Base-by-base conservation (phyloP, 2,797 vertebrate species). In the Leucoraja ocellata region DNA sequence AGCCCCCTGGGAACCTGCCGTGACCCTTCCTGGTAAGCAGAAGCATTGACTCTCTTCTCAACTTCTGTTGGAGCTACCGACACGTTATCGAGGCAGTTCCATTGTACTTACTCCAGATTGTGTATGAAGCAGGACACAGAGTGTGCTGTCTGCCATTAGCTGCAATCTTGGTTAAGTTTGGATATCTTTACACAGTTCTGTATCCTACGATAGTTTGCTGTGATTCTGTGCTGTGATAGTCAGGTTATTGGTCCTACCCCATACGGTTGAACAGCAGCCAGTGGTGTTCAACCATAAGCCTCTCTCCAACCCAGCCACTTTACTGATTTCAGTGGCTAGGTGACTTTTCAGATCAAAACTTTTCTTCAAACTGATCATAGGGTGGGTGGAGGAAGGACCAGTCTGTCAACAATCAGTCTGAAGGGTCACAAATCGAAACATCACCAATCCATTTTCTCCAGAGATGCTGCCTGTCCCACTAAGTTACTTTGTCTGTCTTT, bases 1-100 rank as follows among this genome's bases (percentile, higher is more conserved):
- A 98, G 98, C 93, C 98, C 98, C 21, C 32, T 99, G 76, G 98
- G 98, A 94, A 99, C 98, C 1, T 97, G 96, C 93, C 97, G 98
- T 94, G 97, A 99, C 94, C 96, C 96, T 83, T 93, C 76, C 0
- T 99, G 98, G 98, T 99, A 96, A 88, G 93, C 25, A 86, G 28
- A 4, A 11, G 25, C 0, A 7, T 58, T 54, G 18, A 4, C 39
- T 28, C 13, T 58, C 23, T 14, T 61, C 13, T 16, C 46, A 0
- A 2, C 46, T 10, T 4, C 80, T 28, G 11, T 86, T 5, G 13
- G 54, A 86, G 25, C 13, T 80, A 23, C 25, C 25, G 25, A 81
- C 39, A 7, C 39, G 6, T 8, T 46, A 2, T 39, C 8, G 36
- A 46, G 1, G 46, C 25, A 9, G 8, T 11, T 58, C 80, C 80